Conservation (phyloP, 2,113 vertebrate genomes). For the Macaca mulatta region DNA sequence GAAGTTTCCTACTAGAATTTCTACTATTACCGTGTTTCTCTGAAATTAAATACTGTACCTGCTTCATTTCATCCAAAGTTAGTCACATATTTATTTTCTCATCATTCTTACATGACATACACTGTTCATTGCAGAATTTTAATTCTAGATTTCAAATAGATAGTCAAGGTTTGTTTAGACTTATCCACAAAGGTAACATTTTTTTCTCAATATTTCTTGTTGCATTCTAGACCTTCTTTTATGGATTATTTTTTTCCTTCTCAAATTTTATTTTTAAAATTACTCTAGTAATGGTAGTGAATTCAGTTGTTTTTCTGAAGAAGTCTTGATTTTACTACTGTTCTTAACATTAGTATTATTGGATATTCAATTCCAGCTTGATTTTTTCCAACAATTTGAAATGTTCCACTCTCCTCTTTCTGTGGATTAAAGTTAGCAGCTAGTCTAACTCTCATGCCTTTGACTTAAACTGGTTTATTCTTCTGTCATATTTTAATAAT, state of each 20-base stretch:
- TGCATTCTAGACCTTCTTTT: background rate
- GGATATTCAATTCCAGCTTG: background rate
- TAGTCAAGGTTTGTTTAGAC: background rate
- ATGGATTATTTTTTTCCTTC: background rate
- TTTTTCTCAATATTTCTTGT: background rate
- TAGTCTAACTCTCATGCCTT: background rate
- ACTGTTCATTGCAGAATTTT: background rate
- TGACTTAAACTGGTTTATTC: background rate
- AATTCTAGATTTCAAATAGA: background rate
- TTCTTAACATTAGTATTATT: background rate
- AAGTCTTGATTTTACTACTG: background rate
- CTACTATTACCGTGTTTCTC: background rate
- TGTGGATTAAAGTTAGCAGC: background rate
- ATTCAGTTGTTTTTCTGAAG: background rate
- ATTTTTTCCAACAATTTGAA: background rate
- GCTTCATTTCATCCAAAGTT: background rate
- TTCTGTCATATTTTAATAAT: background rate
- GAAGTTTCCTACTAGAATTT: background rate
- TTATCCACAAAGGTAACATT: background rate
- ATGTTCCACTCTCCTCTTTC: background rate
- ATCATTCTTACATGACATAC: background rate
- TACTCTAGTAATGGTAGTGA: background rate
- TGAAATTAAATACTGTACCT: background rate
- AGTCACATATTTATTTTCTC: background rate
- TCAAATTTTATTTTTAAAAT: no score